phyloP scores from a whole-genome alignment of 2,797 vertebrate genomes.

The Cynodonichthys magdalenae region DNA sequence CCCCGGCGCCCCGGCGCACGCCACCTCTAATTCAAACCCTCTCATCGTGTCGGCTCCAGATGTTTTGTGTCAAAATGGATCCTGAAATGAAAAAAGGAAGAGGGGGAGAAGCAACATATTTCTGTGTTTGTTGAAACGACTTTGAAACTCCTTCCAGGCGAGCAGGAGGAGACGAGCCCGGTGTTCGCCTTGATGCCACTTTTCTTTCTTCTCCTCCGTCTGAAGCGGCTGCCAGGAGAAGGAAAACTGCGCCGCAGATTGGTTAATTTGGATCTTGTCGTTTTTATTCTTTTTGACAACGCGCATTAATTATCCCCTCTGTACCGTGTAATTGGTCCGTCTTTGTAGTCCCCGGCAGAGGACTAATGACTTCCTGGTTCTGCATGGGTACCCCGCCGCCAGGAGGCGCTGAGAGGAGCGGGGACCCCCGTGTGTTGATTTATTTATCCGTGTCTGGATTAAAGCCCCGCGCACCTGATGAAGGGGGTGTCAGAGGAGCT shows the following conservation, averaged over 20 bases:
- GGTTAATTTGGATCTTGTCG: conserved; percentile 42
- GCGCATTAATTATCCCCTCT: conserved; percentile 60
- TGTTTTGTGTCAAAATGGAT: conserved; percentile 78
- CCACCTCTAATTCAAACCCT: conserved; percentile 78
- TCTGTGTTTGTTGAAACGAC: conserved; percentile 75
- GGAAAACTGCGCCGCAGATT: conserved; percentile 15
- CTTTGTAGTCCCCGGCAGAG: conserved; percentile 58
- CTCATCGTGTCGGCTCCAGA: conserved; percentile 77
- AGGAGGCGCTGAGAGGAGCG: conserved; percentile 76
- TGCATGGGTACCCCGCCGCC: conserved; percentile 64
- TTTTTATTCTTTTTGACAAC: conserved; percentile 51
- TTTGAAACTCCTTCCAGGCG: conserved; percentile 75
- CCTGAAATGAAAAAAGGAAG: conserved; percentile 47
- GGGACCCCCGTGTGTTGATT: conserved; percentile 75
- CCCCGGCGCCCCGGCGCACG: conserved; percentile 50
- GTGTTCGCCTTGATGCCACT: conserved; percentile 54
- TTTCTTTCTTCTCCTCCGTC: conserved; percentile 47
- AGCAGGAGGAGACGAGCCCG: conserved; percentile 66
- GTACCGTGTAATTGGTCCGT: conserved; percentile 50
- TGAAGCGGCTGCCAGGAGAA: conserved; percentile 35
- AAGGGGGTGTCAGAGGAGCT: conserved; percentile 83
- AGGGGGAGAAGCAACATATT: conserved; percentile 69
- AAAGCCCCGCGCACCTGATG: conserved; percentile 81
- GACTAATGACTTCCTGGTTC: conserved; percentile 63
- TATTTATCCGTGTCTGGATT: conserved; percentile 83